These are phyloP conservation scores for Molossus alvarezi DNA, from an alignment of 2,797 vertebrate genomes.

Conservation along the genomic window DNA sequence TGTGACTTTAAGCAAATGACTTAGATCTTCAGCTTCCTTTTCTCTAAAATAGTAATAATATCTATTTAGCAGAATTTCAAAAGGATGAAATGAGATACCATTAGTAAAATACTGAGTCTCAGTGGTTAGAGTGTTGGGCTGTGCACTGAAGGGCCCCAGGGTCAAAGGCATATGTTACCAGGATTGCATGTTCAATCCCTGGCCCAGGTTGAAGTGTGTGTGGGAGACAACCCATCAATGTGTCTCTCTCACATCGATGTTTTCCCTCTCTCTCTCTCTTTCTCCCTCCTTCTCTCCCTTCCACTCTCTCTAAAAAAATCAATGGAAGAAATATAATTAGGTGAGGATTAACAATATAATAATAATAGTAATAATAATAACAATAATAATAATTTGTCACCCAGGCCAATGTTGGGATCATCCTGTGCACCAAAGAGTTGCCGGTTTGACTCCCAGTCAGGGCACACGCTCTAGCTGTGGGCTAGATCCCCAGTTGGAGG, in stretches of 20 bases:
- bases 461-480: not conserved
- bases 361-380: too few species aligned
- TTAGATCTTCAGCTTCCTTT: not conserved
- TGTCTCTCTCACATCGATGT: not conserved
- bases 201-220: not conserved
- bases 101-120: constrained; percentile 4
- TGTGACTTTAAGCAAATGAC: not conserved
- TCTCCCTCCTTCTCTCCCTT: not conserved
- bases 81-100: not conserved
- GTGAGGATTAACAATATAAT: not conserved
- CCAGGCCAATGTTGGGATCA: not conserved
- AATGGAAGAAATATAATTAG: not conserved
- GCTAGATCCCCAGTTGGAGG: not conserved
- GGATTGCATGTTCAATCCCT: not conserved
- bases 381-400: not conserved
- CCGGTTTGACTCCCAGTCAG: not conserved
- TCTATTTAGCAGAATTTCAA: constrained; percentile 18
- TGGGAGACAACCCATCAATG: not conserved
- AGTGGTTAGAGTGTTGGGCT: not conserved
- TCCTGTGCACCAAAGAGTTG: not conserved
- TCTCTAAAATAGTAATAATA: not conserved
- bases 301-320: not conserved
- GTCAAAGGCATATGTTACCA: not conserved
- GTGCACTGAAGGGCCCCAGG: not conserved
- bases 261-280: not conserved